These are phyloP conservation scores for Heliconius himera DNA, from an alignment of 1,140 invertebrate species.

Conservation along the genomic window DNA sequence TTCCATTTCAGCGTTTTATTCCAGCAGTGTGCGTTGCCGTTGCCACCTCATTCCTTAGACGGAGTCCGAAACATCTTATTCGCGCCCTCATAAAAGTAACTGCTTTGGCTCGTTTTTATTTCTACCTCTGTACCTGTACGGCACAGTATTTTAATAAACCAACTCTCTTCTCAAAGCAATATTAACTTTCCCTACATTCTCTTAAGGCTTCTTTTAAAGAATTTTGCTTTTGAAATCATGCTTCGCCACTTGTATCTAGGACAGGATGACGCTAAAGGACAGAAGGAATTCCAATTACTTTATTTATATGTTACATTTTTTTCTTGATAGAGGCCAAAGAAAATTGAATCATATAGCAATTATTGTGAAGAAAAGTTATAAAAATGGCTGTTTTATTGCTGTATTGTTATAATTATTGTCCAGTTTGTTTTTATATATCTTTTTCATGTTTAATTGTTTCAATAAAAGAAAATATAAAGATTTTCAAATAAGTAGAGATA, in stretches of 20 bases:
- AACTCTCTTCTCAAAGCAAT: constrained; percentile 44
- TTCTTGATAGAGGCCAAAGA: constrained; percentile 35
- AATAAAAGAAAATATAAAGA: neutral
- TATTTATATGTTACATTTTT: constrained; percentile 64
- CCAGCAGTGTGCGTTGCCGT: constrained; percentile 47
- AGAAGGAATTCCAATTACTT: constrained; percentile 79
- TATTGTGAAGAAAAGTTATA: constrained; percentile 9
- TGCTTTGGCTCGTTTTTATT: constrained; percentile 81
- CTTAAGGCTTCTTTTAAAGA: constrained; percentile 46
- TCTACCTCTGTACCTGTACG: constrained; percentile 80
- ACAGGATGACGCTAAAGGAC: constrained; percentile 74
- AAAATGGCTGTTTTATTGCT: neutral
- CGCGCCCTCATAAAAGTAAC: constrained; percentile 82
- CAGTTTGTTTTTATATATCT: neutral
- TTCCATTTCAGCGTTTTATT: neutral
- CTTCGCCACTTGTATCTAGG: constrained; percentile 77
- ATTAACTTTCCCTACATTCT: constrained; percentile 35
- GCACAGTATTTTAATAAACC: constrained; percentile 81
- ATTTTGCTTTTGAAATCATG: constrained; percentile 54
- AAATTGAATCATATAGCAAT: constrained; percentile 34
- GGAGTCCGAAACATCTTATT: constrained; percentile 81
- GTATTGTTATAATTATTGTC: neutral
- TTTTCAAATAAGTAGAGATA: neutral
- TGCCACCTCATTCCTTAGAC: constrained; percentile 74
- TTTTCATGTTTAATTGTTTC: neutral